Base-by-base conservation (phyloP, 2,113 vertebrate species). In the Dasyprocta punctata region DNA sequence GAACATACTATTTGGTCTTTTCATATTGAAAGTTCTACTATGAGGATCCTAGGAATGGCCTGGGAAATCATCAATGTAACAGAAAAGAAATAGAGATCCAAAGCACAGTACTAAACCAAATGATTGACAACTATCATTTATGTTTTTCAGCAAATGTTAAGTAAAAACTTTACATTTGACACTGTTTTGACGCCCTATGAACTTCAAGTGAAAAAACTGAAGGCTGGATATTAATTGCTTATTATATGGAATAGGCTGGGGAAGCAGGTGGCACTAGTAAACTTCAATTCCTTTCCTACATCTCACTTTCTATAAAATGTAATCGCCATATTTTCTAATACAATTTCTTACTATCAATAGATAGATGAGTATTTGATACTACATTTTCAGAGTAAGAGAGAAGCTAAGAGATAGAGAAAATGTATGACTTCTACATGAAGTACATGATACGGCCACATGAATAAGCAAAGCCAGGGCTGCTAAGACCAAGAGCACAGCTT, bases 251-350 rank as follows among this genome's bases (percentile, higher is more conserved):
- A 69, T 2, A 84, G n/a, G 9, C 14, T 61, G 44, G 24, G 52
- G 20, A 86, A 77, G 83, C 56, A 86, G 10, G 71, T 89, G 49
- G 61, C 60, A 73, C 28, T 90, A 80, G 30, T 83, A 96, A 83
- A n/a, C 60, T 58, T 89, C 47, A 96, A 97, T 69, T 89, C 56
- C 52, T 93, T 95, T 97, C 80, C 93, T 38, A 84, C 10, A 87
- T 80, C 13, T 94, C 60, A 89, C 81, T 94, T 96, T 95, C 86
- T 90, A 63, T 14, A 92, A 44, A n/a, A 94, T 33, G n/a, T 44
- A 88, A 94, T 69, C 20, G 92, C 13, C 47, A 88, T 90, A 93
- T 71, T 58, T 92, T 16, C 44, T 56, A 44, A 91, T 36, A 93
- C 22, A 95, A 87, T 47, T 90, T n/a, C 58, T 96, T 56, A 83